phyloP scores from a whole-genome alignment of 2,888 invertebrate genomes.

The Cephus nigrinus region DNA sequence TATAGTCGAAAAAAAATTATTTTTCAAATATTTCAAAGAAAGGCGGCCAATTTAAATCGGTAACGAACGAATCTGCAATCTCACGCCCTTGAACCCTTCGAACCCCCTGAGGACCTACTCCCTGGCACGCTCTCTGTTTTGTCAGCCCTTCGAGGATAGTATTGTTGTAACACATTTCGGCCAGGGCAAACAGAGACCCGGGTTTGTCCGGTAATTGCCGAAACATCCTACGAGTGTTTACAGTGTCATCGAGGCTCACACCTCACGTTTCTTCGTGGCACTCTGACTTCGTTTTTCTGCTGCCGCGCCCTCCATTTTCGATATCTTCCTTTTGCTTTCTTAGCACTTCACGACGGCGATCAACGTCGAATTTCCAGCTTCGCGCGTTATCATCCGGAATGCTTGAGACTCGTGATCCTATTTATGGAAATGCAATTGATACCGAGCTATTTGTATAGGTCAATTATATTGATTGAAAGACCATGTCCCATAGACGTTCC shows the following conservation, averaged over 20 bases:
- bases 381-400: too few species aligned
- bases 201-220: slow-evolving; percentile 55
- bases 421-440: too few species aligned
- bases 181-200: slow-evolving; percentile 44
- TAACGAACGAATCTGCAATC: slow-evolving; percentile 37
- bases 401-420: too few species aligned
- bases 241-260: slow-evolving; percentile 54
- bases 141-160: slow-evolving; percentile 24
- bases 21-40: too few species aligned
- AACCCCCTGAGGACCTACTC: background rate
- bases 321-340: too few species aligned
- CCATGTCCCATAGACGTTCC: too few species aligned
- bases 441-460: too few species aligned
- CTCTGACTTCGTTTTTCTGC: slow-evolving; percentile 3
- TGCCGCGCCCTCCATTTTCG: background rate
- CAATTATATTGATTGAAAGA: too few species aligned
- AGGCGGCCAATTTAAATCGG: too few species aligned
- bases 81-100: slow-evolving; percentile 36
- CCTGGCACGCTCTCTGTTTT: slow-evolving; percentile 16
- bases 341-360: too few species aligned
- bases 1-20: too few species aligned
- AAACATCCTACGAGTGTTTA: slow-evolving; percentile 57
- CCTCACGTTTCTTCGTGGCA: slow-evolving; percentile 12
- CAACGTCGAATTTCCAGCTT: too few species aligned
- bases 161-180: slow-evolving; percentile 51